Evolutionary conservation across 2,797 vertebrate species (phyloP).

Genomic region (Aselliscus stoliczkanus): DNA sequence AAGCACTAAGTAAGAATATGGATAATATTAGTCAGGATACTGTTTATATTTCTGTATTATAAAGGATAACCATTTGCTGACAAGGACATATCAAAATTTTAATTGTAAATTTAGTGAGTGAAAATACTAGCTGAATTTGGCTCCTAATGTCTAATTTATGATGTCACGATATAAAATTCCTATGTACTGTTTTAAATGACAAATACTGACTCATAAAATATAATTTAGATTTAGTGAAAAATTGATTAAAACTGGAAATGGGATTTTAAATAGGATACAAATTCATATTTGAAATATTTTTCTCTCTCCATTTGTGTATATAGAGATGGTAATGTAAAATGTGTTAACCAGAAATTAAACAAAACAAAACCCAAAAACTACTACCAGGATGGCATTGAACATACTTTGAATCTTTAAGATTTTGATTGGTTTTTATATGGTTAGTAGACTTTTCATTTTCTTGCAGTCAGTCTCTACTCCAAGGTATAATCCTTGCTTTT

Average conservation of each 20-base stretch:
- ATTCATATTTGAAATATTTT: constrained; percentile 17
- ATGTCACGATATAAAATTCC: neutral
- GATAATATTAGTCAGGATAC: neutral
- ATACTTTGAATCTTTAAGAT: neutral
- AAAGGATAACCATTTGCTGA: constrained; percentile 11
- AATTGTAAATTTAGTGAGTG: constrained; percentile 4
- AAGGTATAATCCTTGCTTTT: neutral
- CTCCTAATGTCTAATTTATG: neutral
- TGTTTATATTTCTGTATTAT: neutral
- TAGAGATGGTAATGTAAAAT: neutral
- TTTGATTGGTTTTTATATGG: constrained; percentile 8
- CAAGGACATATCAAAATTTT: neutral
- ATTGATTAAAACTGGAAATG: neutral
- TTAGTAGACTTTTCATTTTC: neutral
- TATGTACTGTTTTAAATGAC: neutral
- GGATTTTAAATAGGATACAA: neutral
- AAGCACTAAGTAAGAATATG: neutral
- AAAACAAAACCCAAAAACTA: neutral
- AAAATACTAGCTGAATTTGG: constrained; percentile 18
- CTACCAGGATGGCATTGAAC: neutral
- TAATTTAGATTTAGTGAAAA: neutral
- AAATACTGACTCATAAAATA: constrained; percentile 13
- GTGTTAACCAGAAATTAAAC: neutral
- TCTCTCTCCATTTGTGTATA: neutral
- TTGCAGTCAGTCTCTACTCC: neutral